Base-by-base conservation (phyloP, 2,888 invertebrate genomes). In the Molanna angustata region DNA sequence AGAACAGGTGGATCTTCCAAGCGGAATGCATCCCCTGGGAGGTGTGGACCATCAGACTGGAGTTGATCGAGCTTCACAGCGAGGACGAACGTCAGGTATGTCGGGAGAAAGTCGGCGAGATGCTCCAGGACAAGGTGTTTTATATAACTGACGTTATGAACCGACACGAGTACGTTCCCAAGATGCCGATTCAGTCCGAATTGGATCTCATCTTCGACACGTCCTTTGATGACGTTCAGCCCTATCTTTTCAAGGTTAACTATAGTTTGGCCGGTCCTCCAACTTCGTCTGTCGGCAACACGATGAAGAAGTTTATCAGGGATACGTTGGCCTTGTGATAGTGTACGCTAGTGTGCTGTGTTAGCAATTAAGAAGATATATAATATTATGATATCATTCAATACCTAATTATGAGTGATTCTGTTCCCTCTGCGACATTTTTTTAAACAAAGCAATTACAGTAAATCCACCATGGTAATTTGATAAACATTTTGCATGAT, bases 21-120 rank as follows among this genome's bases (percentile, higher is more conserved):
- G 84, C 90, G 4, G 96, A 97, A 67, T 90, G 89, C 67, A 91
- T 93, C 65, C 94, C 97, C 0, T 99, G 98, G 98, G 98, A 99
- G 71, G 92, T 97, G 50, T 99, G 98, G 98, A 96, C 94, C 27
- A 83, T 98, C 4, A 86, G 90, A 63, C 80, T 98, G 61, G 92
- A 96, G 68, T 80, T 97, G 32, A 86, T 94, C 19, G 86, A 88
- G 63, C 78, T 94, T 46, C 85, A 86, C 57, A 90, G 84, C 68
- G 94, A 95, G 67, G 88, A 88, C 66, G 94, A 95, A 66, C 79
- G 92, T 62, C 91, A 90, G 69, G 80, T 85, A 62, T 90, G 88
- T 64, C 82, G 94, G 57, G 96, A 97, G 70, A 87, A 86, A 69
- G 86, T 93, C 13, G 90, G 91, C 19, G 92, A 93, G 64, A 74